Percentiles rank a stretch among this genome's conserved stretches.
phyloP scores from a whole-genome alignment of 2,888 invertebrate genomes.

The Dichetophora obliterata region DNA sequence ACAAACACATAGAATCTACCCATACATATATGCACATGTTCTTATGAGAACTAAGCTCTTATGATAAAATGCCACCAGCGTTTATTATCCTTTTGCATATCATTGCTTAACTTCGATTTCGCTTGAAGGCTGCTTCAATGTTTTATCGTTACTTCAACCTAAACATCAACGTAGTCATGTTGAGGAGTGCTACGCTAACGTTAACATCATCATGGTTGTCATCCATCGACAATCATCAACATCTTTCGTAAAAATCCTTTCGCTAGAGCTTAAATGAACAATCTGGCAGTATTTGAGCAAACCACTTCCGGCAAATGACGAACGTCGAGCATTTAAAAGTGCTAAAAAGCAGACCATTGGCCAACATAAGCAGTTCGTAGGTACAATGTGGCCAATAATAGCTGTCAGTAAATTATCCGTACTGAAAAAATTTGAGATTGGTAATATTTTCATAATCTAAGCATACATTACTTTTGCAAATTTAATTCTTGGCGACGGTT shows the following conservation, averaged over 20 bases:
- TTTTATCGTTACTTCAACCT: too few relatives aligned
- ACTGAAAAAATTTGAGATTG: too few relatives aligned
- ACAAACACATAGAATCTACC: background rate
- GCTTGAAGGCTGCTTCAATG: background rate
- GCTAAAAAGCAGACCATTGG: too few relatives aligned
- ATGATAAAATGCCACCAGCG: background rate
- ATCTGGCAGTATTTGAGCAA: slow-evolving; percentile 19
- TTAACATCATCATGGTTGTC: background rate
- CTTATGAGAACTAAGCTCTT: background rate
- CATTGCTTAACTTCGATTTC: background rate
- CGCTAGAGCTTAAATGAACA: background rate
- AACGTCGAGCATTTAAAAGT: background rate
- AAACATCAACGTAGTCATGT: background rate
- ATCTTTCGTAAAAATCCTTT: background rate
- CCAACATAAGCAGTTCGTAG: background rate
- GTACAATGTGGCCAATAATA: too few relatives aligned
- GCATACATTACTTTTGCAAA: too few relatives aligned
- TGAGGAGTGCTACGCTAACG: background rate
- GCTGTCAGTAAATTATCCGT: too few relatives aligned
- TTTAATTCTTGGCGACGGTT: too few relatives aligned
- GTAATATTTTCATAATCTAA: too few relatives aligned
- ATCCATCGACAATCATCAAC: background rate
- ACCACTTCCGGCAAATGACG: slow-evolving; percentile 12
- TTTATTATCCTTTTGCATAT: slow-evolving; percentile 23
- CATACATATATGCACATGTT: slow-evolving; percentile 23